These are phyloP conservation scores for Himalopsyche phryganea DNA, from an alignment of 1,140 invertebrate species.

Conservation along the genomic window DNA sequence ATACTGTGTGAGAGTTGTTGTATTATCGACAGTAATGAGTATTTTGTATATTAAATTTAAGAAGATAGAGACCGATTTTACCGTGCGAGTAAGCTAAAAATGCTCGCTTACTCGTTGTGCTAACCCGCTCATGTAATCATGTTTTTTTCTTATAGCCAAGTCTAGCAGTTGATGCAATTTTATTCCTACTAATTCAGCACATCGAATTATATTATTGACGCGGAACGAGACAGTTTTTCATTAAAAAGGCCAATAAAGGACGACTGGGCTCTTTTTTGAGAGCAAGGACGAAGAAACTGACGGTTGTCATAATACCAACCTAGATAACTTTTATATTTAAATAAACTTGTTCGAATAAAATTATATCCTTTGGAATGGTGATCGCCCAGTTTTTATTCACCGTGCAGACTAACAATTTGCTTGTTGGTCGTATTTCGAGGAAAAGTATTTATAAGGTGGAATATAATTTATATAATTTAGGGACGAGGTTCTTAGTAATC, in stretches of 20 bases:
- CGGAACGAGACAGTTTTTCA: constrained; percentile 22
- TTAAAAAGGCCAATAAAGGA: constrained; percentile 29
- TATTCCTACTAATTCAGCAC: constrained; percentile 22
- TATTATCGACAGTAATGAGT: no score
- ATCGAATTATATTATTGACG: constrained; percentile 25
- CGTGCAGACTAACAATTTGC: background rate
- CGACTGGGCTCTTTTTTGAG: background rate
- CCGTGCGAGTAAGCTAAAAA: no score
- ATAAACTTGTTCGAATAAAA: constrained; percentile 29
- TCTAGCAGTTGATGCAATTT: constrained; percentile 12
- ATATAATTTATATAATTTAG: no score
- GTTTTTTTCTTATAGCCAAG: no score
- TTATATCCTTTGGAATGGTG: constrained; percentile 25
- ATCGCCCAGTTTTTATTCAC: background rate
- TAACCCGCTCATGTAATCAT: no score
- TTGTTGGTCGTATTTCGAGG: no score
- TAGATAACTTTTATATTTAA: constrained; percentile 16
- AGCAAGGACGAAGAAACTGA: constrained; percentile 23
- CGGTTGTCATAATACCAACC: constrained; percentile 16
- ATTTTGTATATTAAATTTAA: no score
- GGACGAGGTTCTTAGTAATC: no score
- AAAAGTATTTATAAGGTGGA: no score
- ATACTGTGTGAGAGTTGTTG: no score
- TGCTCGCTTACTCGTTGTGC: no score
- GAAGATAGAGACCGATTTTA: no score